A percentile compares a stretch with the other conserved stretches of the same genome.
Conservation (phyloP, 2,797 vertebrate species). For the Lagorchestes hirsutus region DNA sequence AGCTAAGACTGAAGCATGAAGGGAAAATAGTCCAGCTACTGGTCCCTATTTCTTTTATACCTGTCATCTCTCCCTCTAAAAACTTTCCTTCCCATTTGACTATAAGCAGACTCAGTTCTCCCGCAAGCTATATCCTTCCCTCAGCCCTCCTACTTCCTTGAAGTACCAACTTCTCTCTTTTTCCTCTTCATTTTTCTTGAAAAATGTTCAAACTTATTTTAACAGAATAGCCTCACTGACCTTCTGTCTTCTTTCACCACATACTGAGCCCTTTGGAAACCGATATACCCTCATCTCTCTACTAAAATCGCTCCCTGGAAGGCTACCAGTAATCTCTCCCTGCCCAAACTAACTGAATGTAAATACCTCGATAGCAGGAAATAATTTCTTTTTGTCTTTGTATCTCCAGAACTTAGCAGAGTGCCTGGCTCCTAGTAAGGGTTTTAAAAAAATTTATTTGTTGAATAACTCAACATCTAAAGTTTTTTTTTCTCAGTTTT, state of each 20-base stretch:
- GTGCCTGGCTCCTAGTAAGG: not conserved
- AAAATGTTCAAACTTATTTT: not conserved
- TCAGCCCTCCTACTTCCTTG: not conserved
- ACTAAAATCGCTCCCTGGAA: not conserved
- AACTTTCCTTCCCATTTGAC: not conserved
- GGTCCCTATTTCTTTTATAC: not conserved
- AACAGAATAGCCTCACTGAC: not conserved
- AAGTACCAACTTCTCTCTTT: not conserved
- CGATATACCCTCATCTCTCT: not conserved
- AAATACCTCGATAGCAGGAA: not conserved
- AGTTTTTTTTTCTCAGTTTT: not conserved
- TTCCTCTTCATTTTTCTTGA: not conserved
- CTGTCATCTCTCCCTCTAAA: not conserved
- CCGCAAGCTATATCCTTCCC: not conserved
- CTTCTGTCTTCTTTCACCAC: not conserved
- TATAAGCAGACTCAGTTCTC: not conserved
- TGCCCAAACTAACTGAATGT: not conserved
- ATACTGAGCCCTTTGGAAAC: not conserved
- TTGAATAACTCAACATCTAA: not conserved
- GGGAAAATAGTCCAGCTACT: not conserved
- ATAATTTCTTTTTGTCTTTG: not conserved
- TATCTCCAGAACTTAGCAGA: not conserved
- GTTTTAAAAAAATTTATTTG: not conserved
- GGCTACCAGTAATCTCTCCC: not conserved
- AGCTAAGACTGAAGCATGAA: not conserved